Conservation (phyloP, 2,888 invertebrate species). For the Apantesis nais region DNA sequence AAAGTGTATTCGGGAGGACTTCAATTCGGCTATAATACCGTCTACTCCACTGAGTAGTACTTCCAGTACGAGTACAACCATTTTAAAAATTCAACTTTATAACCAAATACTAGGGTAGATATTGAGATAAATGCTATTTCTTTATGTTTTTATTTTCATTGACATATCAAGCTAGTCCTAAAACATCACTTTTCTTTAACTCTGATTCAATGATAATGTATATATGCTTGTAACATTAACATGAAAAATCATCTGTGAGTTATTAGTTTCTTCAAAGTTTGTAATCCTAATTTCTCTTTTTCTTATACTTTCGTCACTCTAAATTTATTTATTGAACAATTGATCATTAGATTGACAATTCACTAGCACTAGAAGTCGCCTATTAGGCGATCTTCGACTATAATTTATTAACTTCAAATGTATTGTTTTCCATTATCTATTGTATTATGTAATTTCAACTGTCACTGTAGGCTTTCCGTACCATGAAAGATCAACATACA, state of each 20-base stretch:
- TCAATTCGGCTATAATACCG: neutral
- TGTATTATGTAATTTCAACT: neutral
- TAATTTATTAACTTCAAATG: neutral
- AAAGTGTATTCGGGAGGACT: neutral
- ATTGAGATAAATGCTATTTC: neutral
- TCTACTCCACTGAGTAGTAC: neutral
- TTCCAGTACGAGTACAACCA: neutral
- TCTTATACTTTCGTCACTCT: neutral
- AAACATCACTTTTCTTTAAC: neutral
- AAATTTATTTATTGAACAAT: neutral
- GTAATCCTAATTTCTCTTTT: neutral
- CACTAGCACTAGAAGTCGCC: neutral
- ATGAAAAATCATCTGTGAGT: neutral
- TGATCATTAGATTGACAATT: neutral
- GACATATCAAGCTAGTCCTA: neutral
- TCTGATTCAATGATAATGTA: neutral
- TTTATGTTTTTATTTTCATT: neutral
- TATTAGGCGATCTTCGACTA: neutral
- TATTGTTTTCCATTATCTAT: neutral
- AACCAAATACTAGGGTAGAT: neutral
- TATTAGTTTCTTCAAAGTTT: neutral
- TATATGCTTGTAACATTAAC: neutral
- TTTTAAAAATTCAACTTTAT: neutral
- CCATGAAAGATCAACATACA: neutral
- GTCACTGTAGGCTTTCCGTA: neutral